Base-by-base conservation (phyloP, 2,113 vertebrate species). In the Nyctibius bracteatus region DNA sequence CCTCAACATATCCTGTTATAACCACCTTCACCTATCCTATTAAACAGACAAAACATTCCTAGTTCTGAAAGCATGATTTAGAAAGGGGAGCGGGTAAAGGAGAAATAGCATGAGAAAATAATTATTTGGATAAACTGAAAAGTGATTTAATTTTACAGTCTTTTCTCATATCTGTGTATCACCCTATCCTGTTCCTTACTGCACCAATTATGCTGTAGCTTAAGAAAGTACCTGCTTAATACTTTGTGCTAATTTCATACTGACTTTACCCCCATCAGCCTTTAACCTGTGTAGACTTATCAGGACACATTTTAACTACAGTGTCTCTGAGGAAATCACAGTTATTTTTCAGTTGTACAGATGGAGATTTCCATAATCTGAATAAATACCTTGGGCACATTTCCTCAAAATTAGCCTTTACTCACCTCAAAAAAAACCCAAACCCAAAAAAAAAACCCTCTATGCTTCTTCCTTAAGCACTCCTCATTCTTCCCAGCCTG, bases 281-380 rank as follows among this genome's bases (percentile, higher is more conserved):
- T 96, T 97, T 97, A 97, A 96, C 95, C 80, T 82, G 59, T 65
- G 88, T 89, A 95, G 91, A 95, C 73, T 94, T 96, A 96, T 73
- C 82, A 63, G 74, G 97, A 97, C 96, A 96, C 71, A 95, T 97
- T 97, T 97, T 96, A 98, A 97, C 96, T 93, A 89, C 51, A 95
- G 66, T 70, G 18, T 96, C 79, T 94, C 78, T 65, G 30, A 91
- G 77, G 86, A 88, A 94, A 95, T 86, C 94, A 86, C 78, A 84
- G 52, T 78, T 93, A 91, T 93, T 96, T 97, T 91, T 83, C 92
- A 88, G 65, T 75, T 89, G 27, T 91, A 86, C 52, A 68, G 91
- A 86, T 63, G 67, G 47, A 95, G 57, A 79, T 96, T 97, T 97
- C 86, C 81, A 93, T 93, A 96, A 90, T 72, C 91, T 94, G 80